Percentiles rank a stretch among this genome's conserved stretches.
phyloP scores from a whole-genome alignment of 2,888 invertebrate species.

The Mythimna loreyi region DNA sequence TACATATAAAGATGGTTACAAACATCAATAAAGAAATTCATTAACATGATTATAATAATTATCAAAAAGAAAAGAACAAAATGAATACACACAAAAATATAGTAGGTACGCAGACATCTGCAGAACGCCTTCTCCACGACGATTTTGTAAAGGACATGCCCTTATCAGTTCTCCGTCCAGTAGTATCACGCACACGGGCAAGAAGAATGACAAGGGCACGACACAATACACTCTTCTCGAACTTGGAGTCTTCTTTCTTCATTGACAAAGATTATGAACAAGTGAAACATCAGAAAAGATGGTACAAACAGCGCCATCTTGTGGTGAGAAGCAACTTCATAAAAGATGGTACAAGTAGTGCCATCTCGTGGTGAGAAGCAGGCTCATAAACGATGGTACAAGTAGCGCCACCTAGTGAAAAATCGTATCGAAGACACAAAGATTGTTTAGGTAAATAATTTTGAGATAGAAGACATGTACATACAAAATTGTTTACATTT shows the following conservation, averaged over 20 bases:
- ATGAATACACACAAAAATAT: background rate
- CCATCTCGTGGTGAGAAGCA: slow-evolving; percentile 73
- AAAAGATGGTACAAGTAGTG: slow-evolving; percentile 36
- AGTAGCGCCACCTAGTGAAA: slow-evolving; percentile 70
- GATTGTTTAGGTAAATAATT: no score
- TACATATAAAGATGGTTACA: background rate
- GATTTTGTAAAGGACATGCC: slow-evolving; percentile 57
- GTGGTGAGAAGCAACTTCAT: slow-evolving; percentile 61
- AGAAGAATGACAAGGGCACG: slow-evolving; percentile 98
- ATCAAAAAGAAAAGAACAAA: background rate
- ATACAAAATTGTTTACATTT: no score
- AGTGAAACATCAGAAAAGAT: background rate
- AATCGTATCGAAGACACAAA: no score
- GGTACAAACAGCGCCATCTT: slow-evolving; percentile 69
- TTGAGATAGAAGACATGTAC: no score
- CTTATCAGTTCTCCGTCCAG: slow-evolving; percentile 96
- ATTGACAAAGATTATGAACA: slow-evolving; percentile 30
- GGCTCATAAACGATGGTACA: background rate
- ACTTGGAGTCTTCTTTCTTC: slow-evolving; percentile 27
- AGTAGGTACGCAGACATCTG: slow-evolving; percentile 22
- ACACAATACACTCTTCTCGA: slow-evolving; percentile 66
- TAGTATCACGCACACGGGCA: slow-evolving; percentile 95
- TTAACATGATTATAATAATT: background rate
- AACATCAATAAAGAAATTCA: background rate
- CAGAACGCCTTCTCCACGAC: slow-evolving; percentile 24